Conservation (phyloP, 2,113 vertebrate genomes). For the Coreoperca whiteheadi region DNA sequence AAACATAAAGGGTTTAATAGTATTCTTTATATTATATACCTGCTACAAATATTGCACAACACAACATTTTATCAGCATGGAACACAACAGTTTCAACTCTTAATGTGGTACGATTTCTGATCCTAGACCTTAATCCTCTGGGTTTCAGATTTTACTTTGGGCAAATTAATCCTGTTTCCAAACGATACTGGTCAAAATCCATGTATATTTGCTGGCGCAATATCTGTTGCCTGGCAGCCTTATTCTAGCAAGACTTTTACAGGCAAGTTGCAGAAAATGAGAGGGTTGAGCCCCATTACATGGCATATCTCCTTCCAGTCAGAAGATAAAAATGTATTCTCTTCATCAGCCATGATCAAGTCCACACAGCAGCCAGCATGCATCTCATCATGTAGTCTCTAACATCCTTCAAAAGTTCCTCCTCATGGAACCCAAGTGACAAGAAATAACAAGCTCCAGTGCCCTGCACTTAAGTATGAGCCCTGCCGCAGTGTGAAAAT, state of each 20-base stretch:
- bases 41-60: constrained; percentile 1
- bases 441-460: constrained; percentile 72
- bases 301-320: constrained; percentile 33
- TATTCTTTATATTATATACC: background rate
- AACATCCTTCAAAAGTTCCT: constrained; percentile 67
- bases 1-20: background rate
- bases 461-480: constrained; percentile 49
- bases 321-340: constrained; percentile 50
- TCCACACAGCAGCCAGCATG: constrained; percentile 43
- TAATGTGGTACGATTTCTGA: background rate
- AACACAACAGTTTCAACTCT: background rate
- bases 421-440: constrained; percentile 58
- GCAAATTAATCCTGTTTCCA: background rate
- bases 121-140: background rate
- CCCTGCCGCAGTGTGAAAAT: constrained; percentile 60
- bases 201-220: background rate
- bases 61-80: background rate
- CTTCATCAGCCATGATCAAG: constrained; percentile 59
- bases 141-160: constrained; percentile 1
- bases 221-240: background rate
- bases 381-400: constrained; percentile 68
- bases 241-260: background rate
- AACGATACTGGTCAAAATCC: background rate
- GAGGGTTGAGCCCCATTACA: constrained; percentile 32
- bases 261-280: constrained; percentile 1